Evolutionary conservation across 1,140 invertebrate species (phyloP), one percentile per base, ranked within the genome.

Genomic region (Halesus radiatus): DNA sequence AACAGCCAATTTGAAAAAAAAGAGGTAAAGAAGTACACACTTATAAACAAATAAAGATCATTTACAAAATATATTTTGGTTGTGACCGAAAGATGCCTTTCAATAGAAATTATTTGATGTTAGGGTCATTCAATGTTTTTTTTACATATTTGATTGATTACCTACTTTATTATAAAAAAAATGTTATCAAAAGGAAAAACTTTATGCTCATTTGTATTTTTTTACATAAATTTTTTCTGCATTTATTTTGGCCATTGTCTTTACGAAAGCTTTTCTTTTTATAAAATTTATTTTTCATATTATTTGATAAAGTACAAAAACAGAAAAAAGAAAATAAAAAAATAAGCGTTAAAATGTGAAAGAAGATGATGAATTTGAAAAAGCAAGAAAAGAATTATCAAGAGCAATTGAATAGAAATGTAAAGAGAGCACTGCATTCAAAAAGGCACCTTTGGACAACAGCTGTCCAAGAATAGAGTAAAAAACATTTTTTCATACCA

Each of bases 21-120:
- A 45, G 37, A 45, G 37, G 37, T 45, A 45, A 45, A 60, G 29
- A 60, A 58, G 60, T 53, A 73, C 18, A 54, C 15, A 73, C 8
- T 53, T 73, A 53, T 73, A 73, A 15, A 58, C 23, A 76, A 45
- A 22, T 50, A 77, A 50, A 52, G 22, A 29, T 60, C 60, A 77
- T 66, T 66, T 66, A 77, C 8, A 26, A 66, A 66, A 60, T 58
- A 62, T 66, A 60, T 58, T 54, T n/a, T 62, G 45, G 60, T 50
- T 75, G 50, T 52, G 50, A 77, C 73, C 72, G 64, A 82, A 78
- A 72, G 78, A 82, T 79, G 77, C 75, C 75, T 77, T 80, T 75
- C 54, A 62, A 50, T 1, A 45, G 22, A 45, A 18, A 7, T 1
- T 20, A 37, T 18, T 56, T 45, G 18, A 32, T 18, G n/a, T 18